Conservation (phyloP, 2,797 vertebrate species). For the Sparidentex hasta region DNA sequence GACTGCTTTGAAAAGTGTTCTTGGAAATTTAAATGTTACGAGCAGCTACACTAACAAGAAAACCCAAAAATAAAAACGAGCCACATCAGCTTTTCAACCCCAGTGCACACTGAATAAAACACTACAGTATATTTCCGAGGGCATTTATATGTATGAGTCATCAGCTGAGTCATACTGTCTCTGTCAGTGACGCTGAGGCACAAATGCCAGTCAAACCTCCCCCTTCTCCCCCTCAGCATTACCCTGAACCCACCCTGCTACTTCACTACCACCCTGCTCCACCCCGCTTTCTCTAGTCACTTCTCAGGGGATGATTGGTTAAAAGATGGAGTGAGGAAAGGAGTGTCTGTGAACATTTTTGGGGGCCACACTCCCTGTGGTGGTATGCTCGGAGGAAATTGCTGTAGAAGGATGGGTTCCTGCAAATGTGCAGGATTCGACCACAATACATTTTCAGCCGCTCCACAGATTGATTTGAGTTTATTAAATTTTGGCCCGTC, state of each 20-base stretch:
- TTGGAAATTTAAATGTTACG: neutral
- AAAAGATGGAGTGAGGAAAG: neutral
- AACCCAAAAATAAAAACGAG: constrained; percentile 36
- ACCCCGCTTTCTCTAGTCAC: neutral
- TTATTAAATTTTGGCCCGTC: constrained; percentile 66
- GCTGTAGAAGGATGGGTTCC: constrained; percentile 25
- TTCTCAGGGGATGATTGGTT: neutral
- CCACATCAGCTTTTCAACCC: constrained; percentile 55
- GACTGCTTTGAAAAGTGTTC: constrained; percentile 11
- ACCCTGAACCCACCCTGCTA: constrained; percentile 21
- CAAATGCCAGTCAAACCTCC: constrained; percentile 38
- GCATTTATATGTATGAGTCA: constrained; percentile 70
- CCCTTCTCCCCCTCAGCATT: neutral
- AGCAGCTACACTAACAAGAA: constrained; percentile 14
- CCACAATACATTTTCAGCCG: constrained; percentile 53
- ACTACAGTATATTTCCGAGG: constrained; percentile 54
- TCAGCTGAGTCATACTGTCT: constrained; percentile 69
- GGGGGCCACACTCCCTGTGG: constrained; percentile 19
- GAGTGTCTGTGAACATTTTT: constrained; percentile 29
- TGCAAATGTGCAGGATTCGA: constrained; percentile 47
- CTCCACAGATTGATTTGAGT: constrained; percentile 61
- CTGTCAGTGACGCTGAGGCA: constrained; percentile 49
- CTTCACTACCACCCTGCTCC: neutral
- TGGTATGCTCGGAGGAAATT: constrained; percentile 43
- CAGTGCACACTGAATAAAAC: constrained; percentile 60